Base-by-base conservation (phyloP, 2,888 invertebrate species). In the Leptopilina drosophilae region DNA sequence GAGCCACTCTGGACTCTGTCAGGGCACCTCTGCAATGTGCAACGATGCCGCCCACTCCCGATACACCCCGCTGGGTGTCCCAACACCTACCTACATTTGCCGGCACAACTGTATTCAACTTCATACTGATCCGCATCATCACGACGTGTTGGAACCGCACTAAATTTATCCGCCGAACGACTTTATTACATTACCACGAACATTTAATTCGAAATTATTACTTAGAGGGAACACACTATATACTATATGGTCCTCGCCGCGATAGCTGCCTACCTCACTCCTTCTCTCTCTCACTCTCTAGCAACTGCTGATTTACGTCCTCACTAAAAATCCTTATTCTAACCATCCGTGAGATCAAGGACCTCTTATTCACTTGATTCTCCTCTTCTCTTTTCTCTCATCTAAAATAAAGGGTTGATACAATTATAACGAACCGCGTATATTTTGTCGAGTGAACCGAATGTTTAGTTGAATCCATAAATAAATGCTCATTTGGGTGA, bases 51-150 rank as follows among this genome's bases (percentile, higher is more conserved):
- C 90, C 90, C 90, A 90, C 90, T 89, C 87, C 87, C 82, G 80
- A 82, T 87, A 86, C 88, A 88, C 88, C 90, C 90, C 88, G 90
- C 90, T 90, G 90, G 89, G 90, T 90, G 90, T 90, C 90, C 90
- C 90, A 87, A 91, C 90, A 90, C 90, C 90, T 90, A 90, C 90
- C 90, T 88, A 89, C 89, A 88, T 86, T 33, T 85, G 84, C 87
- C 85, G 86, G 85, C 87, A 87, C 88, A 85, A 88, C 88, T 84
- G 87, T 86, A 86, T 85, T 82, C 83, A 80, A 80, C 83, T 82
- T 76, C 84, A 84, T 59, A 79, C 81, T 79, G 80, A 75, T 78
- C 78, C 77, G 62, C 80, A 62, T 80, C 82, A 78, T 84, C 79
- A 77, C 80, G 81, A 82, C 82, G 84, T 83, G 84, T 83, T 81